Evolutionary conservation across 2,888 invertebrate genomes (phyloP).

Genomic region (Aphidius colemani): DNA sequence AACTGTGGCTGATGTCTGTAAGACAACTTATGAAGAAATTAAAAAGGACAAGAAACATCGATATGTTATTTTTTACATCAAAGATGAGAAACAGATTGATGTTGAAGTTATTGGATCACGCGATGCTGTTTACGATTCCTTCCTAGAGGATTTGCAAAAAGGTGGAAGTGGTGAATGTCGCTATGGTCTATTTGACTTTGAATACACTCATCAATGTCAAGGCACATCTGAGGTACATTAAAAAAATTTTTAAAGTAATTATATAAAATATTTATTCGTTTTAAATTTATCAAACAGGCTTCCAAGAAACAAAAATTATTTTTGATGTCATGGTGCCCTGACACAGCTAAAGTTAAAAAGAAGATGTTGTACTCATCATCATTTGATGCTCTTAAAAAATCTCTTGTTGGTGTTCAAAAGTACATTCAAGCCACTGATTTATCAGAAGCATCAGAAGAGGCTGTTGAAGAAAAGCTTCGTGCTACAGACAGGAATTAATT

Average conservation of each 20-base stretch:
- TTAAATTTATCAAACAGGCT: slow-evolving; percentile 60
- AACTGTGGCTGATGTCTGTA: slow-evolving; percentile 92
- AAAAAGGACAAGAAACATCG: slow-evolving; percentile 98
- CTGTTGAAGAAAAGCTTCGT: slow-evolving; percentile 91
- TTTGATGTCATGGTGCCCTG: slow-evolving; percentile 99
- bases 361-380: slow-evolving; percentile 88
- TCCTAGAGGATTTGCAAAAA: slow-evolving; percentile 89
- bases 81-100: slow-evolving; percentile 94
- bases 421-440: slow-evolving; percentile 96
- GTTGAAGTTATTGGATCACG: slow-evolving; percentile 90
- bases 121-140: slow-evolving; percentile 91
- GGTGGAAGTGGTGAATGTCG: slow-evolving; percentile 95
- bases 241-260: background rate
- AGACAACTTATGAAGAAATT: slow-evolving; percentile 94
- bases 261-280: background rate
- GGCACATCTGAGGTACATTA: slow-evolving; percentile 81
- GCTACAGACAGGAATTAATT: slow-evolving; percentile 88
- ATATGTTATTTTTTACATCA: slow-evolving; percentile 95
- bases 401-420: slow-evolving; percentile 94
- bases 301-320: slow-evolving; percentile 97
- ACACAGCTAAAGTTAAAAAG: slow-evolving; percentile 90
- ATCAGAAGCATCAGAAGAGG: slow-evolving; percentile 91
- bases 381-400: slow-evolving; percentile 96
- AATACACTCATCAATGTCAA: slow-evolving; percentile 96
- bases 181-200: slow-evolving; percentile 97